Conservation (phyloP, 2,797 vertebrate genomes). For the Ateles fusciceps region DNA sequence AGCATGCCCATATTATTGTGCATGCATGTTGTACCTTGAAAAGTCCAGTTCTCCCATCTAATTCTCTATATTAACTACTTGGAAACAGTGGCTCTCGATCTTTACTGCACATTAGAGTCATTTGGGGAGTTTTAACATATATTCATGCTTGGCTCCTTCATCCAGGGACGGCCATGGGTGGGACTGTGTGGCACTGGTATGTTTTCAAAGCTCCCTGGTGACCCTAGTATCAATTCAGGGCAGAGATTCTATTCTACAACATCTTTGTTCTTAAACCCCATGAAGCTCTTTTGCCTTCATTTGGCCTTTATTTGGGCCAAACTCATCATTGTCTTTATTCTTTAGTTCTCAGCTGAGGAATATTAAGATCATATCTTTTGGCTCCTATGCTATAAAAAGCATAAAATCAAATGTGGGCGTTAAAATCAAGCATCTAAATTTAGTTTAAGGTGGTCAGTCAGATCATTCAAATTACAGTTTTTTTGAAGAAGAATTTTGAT, state of each 20-base stretch:
- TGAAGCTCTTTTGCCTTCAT: neutral
- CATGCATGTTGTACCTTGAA: neutral
- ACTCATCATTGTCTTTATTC: neutral
- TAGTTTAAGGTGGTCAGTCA: neutral
- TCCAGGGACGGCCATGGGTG: neutral
- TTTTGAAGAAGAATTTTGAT: neutral
- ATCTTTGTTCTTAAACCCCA: neutral
- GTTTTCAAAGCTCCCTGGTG: neutral
- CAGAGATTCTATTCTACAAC: neutral
- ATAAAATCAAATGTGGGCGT: neutral
- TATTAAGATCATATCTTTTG: neutral
- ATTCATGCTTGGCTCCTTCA: neutral
- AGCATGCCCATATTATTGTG: neutral
- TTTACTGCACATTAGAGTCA: neutral
- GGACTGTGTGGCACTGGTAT: neutral
- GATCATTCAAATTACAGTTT: neutral
- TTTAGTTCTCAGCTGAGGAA: neutral
- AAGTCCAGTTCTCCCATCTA: neutral
- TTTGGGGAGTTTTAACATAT: neutral
- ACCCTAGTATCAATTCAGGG: neutral
- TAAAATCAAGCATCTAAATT: neutral
- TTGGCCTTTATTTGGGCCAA: neutral
- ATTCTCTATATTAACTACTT: neutral
- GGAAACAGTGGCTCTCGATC: neutral
- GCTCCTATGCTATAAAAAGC: neutral